Percentiles rank a stretch among this genome's conserved stretches.
Evolutionary conservation across 2,113 vertebrate genomes (phyloP).

Genomic region (Pungitius pungitius): DNA sequence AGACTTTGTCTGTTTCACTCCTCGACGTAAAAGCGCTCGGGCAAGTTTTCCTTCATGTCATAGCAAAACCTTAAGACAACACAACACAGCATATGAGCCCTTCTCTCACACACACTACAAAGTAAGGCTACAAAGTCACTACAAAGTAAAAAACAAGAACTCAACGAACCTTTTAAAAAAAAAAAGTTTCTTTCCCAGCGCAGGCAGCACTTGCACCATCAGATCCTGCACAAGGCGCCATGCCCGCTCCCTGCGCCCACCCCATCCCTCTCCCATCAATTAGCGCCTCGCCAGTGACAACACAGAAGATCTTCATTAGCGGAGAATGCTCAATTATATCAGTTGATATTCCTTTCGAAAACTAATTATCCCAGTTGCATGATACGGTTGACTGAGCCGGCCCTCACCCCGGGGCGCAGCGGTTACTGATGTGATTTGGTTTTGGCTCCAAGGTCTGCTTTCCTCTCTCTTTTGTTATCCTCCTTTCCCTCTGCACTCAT

Average conservation of each 20-base stretch:
- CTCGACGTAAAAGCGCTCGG: conserved; percentile 4
- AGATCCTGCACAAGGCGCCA: conserved; percentile 64
- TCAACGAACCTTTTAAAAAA: conserved; percentile 35
- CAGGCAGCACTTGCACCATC: conserved; percentile 65
- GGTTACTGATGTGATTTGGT: conserved; percentile 81
- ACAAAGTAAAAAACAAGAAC: conserved; percentile 63
- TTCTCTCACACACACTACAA: conserved; percentile 6
- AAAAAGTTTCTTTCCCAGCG: conserved; percentile 33
- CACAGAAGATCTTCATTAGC: conserved; percentile 84
- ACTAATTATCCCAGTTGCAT: conserved; percentile 84
- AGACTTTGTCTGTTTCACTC: background rate
- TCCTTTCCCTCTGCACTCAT: conserved; percentile 31
- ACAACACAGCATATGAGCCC: conserved; percentile 30
- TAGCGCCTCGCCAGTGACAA: conserved; percentile 82
- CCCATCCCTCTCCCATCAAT: conserved; percentile 73
- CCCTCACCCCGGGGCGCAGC: conserved; percentile 71
- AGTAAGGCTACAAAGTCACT: conserved; percentile 38
- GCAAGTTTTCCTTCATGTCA: conserved; percentile 39
- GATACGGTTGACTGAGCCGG: conserved; percentile 80
- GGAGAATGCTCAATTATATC: conserved; percentile 86
- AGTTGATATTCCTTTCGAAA: conserved; percentile 85
- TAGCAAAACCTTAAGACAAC: conserved; percentile 24
- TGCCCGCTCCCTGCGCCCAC: conserved; percentile 33
- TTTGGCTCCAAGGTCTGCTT: conserved; percentile 70
- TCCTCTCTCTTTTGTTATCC: conserved; percentile 57